phyloP scores from a whole-genome alignment of 2,797 vertebrate genomes.

The Platyrinchus mystaceus region DNA sequence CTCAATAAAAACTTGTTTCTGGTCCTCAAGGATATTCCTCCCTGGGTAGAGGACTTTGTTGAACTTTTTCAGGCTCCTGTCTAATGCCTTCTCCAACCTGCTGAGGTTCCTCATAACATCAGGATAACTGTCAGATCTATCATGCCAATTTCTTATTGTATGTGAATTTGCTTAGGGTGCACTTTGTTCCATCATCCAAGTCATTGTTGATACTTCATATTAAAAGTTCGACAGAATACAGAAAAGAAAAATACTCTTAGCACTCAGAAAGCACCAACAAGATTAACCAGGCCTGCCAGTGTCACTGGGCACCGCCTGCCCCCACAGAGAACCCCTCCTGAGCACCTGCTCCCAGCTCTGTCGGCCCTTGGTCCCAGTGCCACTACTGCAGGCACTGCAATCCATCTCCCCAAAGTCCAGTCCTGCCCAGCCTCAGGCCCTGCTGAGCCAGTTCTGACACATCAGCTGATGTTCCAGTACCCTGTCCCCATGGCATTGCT shows the following conservation, averaged over 20 bases:
- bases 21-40: background rate
- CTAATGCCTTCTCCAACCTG: background rate
- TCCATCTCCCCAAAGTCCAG: background rate
- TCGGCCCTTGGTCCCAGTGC: no score
- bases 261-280: fast-evolving
- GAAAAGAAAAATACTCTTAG: background rate
- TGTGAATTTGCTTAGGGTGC: background rate
- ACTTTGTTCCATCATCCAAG: background rate
- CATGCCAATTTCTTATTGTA: background rate
- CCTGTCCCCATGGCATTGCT: background rate
- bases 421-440: background rate
- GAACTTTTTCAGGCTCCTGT: background rate
- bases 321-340: background rate
- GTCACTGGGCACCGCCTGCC: fast-evolving
- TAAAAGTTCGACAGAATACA: background rate
- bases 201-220: background rate
- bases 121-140: background rate
- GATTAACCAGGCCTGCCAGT: background rate
- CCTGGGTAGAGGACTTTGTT: background rate
- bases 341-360: fast-evolving
- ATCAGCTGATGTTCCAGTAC: background rate
- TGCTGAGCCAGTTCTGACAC: background rate
- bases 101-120: background rate
- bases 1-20: background rate
- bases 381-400: no score